A percentile compares a stretch with the other conserved stretches of the same genome.
phyloP scores from a whole-genome alignment of 2,797 vertebrate genomes.

The Pseudochaenichthys georgianus region DNA sequence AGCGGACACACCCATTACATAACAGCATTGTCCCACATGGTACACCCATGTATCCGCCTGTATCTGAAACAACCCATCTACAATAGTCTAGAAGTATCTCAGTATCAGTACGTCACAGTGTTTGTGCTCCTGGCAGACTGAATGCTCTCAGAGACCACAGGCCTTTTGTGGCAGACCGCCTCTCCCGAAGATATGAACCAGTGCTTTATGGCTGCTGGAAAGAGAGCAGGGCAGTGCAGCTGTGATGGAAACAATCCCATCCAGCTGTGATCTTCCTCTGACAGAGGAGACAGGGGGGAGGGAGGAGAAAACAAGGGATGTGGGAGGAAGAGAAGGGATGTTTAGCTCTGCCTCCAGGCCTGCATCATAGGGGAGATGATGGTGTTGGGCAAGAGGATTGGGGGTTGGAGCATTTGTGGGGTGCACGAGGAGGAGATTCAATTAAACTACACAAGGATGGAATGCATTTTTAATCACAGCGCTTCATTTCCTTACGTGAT shows the following conservation, averaged over 20 bases:
- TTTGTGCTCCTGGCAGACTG: slow-evolving; percentile 44
- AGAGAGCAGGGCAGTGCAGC: slow-evolving; percentile 47
- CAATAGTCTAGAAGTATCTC: slow-evolving; percentile 29
- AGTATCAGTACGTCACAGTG: slow-evolving; percentile 56
- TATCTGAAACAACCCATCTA: slow-evolving; percentile 43
- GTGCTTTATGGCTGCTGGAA: slow-evolving; percentile 51
- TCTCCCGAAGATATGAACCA: slow-evolving; percentile 44
- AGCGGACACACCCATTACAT: slow-evolving; percentile 63
- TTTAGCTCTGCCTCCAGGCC: slow-evolving; percentile 53
- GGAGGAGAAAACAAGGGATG: slow-evolving; percentile 18
- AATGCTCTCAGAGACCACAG: slow-evolving; percentile 45
- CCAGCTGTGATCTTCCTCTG: slow-evolving; percentile 61
- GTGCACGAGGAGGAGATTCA: slow-evolving; percentile 72
- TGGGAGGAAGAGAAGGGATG: slow-evolving; percentile 32
- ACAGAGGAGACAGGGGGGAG: slow-evolving; percentile 40
- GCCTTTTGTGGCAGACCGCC: slow-evolving; percentile 47
- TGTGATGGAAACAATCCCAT: slow-evolving; percentile 68
- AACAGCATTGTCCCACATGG: slow-evolving; percentile 54
- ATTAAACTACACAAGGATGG: slow-evolving; percentile 76
- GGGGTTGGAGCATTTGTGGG: slow-evolving; percentile 22
- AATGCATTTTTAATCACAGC: slow-evolving; percentile 81
- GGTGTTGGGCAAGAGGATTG: slow-evolving; percentile 27
- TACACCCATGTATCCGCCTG: slow-evolving; percentile 40
- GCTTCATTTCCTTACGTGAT: slow-evolving; percentile 71
- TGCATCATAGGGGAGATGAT: slow-evolving; percentile 30